Evolutionary conservation across 1,140 invertebrate genomes (phyloP), one percentile per base, ranked within the genome.

Genomic region (Argopecten irradians): DNA sequence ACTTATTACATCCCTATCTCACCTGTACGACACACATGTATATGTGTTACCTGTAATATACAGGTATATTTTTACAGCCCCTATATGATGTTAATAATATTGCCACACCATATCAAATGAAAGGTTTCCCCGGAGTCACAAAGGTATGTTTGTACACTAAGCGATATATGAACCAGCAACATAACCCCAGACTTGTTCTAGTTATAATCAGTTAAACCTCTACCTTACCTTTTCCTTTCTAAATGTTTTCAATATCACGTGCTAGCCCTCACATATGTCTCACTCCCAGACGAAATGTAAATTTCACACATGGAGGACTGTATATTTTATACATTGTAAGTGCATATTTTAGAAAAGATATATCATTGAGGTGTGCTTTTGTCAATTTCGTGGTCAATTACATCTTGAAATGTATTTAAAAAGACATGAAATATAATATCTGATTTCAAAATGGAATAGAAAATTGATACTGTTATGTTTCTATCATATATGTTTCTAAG

Each of bases 301-400:
- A 71, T n/a, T 71, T 1, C n/a, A 71, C 55, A 71, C 55, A 28
- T 39, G 36, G 55, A n/a, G n/a, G 28, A 71, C 22, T 71, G 22
- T 5, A n/a, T 28, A 71, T 71, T 71, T 71, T 11, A 71, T 3
- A 71, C n/a, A 39, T 39, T 28, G n/a, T 28, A 71, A n/a, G 1
- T 28, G 13, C 5, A 71, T n/a, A n/a, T n/a, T n/a, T n/a, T n/a
- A n/a, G n/a, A n/a, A n/a, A n/a, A n/a, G n/a, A n/a, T n/a, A n/a
- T n/a, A n/a, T 71, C 22, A 71, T n/a, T 2, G 3, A n/a, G n/a
- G 5, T 16, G n/a, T n/a, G 55, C 55, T 28, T 39, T 71, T 71
- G 55, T 71, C 22, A 71, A 71, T 71, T 71, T 71, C 55, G n/a
- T 71, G 55, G 55, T 71, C 55, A 71, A 71, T 71, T 71, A 71